Evolutionary conservation across 2,113 vertebrate species (phyloP).

Genomic region (Labeo catla): DNA sequence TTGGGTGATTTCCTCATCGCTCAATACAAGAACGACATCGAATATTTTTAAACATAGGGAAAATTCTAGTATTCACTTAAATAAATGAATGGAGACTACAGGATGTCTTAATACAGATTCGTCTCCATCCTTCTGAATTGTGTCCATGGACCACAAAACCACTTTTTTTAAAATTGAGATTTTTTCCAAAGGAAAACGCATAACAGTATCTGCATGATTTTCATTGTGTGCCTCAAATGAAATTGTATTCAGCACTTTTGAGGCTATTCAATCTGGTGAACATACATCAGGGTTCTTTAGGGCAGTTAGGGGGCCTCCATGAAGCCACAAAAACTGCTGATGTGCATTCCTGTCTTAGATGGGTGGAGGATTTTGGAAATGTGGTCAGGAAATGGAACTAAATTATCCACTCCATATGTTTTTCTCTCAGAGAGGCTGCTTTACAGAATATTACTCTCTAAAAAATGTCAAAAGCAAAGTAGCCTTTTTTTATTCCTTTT

Average conservation of each 20-base stretch:
- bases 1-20: background rate
- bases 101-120: too few relatives aligned
- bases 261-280: background rate
- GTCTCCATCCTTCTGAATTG: too few relatives aligned
- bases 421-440: conserved; percentile 34
- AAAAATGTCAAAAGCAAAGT: conserved; percentile 25
- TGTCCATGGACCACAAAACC: too few relatives aligned
- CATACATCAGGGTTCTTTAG: background rate
- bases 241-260: background rate
- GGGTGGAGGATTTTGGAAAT: conserved; percentile 62
- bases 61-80: background rate
- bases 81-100: too few relatives aligned
- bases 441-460: background rate
- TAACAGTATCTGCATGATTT: background rate
- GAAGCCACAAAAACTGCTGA: conserved; percentile 25
- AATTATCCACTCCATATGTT: conserved; percentile 63
- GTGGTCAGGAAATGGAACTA: conserved; percentile 70
- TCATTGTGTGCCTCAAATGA: background rate
- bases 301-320: background rate
- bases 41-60: background rate
- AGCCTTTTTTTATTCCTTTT: background rate
- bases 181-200: background rate
- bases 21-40: background rate
- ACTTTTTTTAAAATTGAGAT: background rate
- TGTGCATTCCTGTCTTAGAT: conserved; percentile 65